Base-by-base conservation (phyloP, 1,140 invertebrate species). In the Ceratina japonica region DNA sequence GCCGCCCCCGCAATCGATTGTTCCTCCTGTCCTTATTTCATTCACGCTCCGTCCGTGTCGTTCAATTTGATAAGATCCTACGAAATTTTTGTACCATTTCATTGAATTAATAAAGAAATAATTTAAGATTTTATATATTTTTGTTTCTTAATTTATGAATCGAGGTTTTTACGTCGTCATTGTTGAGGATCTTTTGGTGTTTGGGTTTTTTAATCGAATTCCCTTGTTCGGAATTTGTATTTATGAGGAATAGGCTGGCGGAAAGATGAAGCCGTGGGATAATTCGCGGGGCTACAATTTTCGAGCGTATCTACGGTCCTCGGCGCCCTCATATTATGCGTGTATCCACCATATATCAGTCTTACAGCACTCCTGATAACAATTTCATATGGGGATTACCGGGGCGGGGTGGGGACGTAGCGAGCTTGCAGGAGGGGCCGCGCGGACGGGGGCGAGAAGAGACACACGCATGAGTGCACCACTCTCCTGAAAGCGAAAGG, bases 331-430 rank as follows among this genome's bases (percentile, higher is more conserved):
- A 54, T 83, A 78, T 85, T 84, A 85, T 85, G 80, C 83, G 65
- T 80, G 77, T 73, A 78, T 81, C 66, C 75, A 65, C 80, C 73
- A 83, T 89, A 87, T 88, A 89, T 89, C 87, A 89, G 87, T 86
- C 86, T 89, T 89, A 89, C 80, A 77, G 81, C 71, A 61, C 78
- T 82, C 78, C 87, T 87, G 87, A 89, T 89, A 89, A 89, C 84
- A 88, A 88, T 89, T 89, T 89, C 88, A 89, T 88, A 84, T 80
- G 79, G 82, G 87, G 87, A 89, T 89, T 89, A 89, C 74, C 69
- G 84, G 27, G 64, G 52, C 80, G n/a, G 62, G 49, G 49, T 73
- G 79, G 27, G 49, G 58, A 31, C 10, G 37, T 3, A 8, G 37
- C 5, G 37, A 44, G 5, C 37, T n/a, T n/a, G 37, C 10, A 44